phyloP scores from a whole-genome alignment of 2,888 invertebrate species.

The Drosophila robusta region DNA sequence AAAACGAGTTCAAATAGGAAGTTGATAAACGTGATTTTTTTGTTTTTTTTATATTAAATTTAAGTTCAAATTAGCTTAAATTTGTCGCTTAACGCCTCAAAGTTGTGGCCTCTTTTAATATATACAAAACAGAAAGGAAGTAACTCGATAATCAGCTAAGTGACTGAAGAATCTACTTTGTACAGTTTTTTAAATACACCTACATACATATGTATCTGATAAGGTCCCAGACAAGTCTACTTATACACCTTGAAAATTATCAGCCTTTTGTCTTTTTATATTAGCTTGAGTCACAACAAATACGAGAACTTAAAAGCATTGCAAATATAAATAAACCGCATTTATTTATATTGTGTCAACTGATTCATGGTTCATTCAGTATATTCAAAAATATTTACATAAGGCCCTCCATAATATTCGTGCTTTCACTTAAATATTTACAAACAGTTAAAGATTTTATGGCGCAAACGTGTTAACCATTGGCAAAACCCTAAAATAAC shows the following conservation, averaged over 20 bases:
- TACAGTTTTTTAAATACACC: no score
- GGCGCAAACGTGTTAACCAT: conserved; percentile 15
- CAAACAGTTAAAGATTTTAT: conserved; percentile 6
- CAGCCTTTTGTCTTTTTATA: background rate
- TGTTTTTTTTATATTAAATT: background rate
- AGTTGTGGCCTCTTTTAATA: background rate
- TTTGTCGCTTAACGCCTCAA: background rate
- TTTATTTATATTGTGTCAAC: conserved; percentile 6
- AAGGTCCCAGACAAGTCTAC: background rate
- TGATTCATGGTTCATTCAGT: conserved; percentile 7
- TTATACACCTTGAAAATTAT: background rate
- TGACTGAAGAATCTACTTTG: no score
- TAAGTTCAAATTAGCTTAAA: conserved; percentile 4
- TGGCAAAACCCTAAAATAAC: background rate
- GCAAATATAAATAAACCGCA: conserved; percentile 27
- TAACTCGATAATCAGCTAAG: background rate
- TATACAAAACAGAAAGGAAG: background rate
- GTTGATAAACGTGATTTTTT: conserved; percentile 27
- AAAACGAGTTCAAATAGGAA: conserved; percentile 38
- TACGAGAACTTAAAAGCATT: background rate
- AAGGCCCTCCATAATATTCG: conserved; percentile 1
- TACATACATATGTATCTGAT: background rate
- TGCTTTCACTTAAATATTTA: conserved; percentile 11
- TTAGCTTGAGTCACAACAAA: conserved; percentile 12
- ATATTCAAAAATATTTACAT: conserved; percentile 1